A percentile compares a stretch with the other conserved stretches of the same genome.
phyloP scores from a whole-genome alignment of 2,888 invertebrate genomes.

The Smittia sp. region DNA sequence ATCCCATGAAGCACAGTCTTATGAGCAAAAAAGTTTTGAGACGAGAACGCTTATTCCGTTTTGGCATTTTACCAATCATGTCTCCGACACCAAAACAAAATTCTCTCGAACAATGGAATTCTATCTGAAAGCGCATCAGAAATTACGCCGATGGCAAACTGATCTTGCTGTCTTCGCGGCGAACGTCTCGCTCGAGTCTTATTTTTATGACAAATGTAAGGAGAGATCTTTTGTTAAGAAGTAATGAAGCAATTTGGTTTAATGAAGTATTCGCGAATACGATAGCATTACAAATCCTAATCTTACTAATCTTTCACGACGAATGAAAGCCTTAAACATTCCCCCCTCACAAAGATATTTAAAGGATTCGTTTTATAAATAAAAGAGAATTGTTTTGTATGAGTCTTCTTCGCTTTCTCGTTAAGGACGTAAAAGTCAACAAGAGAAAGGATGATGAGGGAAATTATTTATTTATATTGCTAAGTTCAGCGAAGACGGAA shows the following conservation, averaged over 20 bases:
- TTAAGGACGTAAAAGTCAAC: too few relatives aligned
- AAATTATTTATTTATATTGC: background rate
- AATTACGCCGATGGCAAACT: background rate
- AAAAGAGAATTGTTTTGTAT: background rate
- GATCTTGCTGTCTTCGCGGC: background rate
- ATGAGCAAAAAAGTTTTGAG: background rate
- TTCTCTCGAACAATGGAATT: background rate
- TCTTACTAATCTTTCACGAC: background rate
- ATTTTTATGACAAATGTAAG: background rate
- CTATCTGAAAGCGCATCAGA: background rate
- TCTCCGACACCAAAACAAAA: background rate
- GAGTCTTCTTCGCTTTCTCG: background rate
- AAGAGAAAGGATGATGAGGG: background rate
- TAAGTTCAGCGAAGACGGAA: too few relatives aligned
- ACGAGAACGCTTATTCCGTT: background rate
- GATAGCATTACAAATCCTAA: background rate
- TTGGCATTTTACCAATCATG: background rate
- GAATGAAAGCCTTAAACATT: slow-evolving; percentile 16
- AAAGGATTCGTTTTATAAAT: background rate
- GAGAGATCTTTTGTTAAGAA: background rate
- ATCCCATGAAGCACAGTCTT: background rate
- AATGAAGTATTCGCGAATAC: background rate
- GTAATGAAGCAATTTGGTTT: background rate
- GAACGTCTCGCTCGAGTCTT: background rate
- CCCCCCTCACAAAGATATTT: background rate